Conservation (phyloP, 1,140 invertebrate genomes). For the Bactericera cockerelli region DNA sequence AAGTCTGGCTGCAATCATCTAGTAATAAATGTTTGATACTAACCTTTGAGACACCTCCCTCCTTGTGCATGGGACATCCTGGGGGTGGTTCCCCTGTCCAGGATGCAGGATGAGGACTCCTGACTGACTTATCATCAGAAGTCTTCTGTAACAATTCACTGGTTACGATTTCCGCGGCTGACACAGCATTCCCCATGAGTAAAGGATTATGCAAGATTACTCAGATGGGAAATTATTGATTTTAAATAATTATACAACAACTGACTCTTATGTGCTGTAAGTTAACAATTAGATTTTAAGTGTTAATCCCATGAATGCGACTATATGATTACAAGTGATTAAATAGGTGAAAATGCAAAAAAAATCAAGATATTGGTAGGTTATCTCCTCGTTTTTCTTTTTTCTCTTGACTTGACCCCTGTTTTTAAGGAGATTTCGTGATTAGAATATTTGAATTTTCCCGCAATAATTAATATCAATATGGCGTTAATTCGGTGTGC, state of each 20-base stretch:
- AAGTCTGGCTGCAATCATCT: too few relatives aligned
- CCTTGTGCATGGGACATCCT: slow-evolving; percentile 59
- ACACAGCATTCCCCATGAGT: slow-evolving; percentile 10
- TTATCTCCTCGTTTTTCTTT: too few relatives aligned
- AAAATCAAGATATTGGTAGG: too few relatives aligned
- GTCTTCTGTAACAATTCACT: neutral
- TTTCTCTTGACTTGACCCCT: slow-evolving; percentile 30
- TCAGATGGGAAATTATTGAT: too few relatives aligned
- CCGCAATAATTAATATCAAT: neutral
- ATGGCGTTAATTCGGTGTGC: neutral
- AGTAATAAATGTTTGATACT: too few relatives aligned
- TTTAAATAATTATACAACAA: too few relatives aligned
- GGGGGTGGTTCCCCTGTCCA: slow-evolving; percentile 35
- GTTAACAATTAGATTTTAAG: too few relatives aligned
- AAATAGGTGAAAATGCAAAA: too few relatives aligned
- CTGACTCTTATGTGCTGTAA: too few relatives aligned
- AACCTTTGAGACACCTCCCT: slow-evolving; percentile 23
- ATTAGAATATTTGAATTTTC: slow-evolving; percentile 2
- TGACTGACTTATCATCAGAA: neutral
- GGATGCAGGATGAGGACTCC: neutral
- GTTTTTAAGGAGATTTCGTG: slow-evolving; percentile 18
- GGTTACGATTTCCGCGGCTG: slow-evolving; percentile 1
- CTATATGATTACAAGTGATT: too few relatives aligned
- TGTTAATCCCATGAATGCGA: too few relatives aligned
- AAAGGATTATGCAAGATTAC: neutral